Base-by-base conservation (phyloP, 2,888 invertebrate species). In the Tigriopus californicus region DNA sequence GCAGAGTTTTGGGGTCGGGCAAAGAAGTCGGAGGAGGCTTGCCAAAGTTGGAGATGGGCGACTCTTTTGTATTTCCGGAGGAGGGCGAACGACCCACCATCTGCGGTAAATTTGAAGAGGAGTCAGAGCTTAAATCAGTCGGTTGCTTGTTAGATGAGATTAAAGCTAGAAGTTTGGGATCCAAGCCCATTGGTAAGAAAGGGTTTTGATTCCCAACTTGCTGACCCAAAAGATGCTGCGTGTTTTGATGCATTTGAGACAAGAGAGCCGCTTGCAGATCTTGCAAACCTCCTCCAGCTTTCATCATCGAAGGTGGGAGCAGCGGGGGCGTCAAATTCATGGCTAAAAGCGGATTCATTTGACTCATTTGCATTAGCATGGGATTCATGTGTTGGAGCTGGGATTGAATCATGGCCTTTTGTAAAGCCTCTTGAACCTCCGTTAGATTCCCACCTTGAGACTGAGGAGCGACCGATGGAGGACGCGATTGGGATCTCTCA, bases 251-350 rank as follows among this genome's bases (percentile, higher is more conserved):
- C 49, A 49, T 18, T 22, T 49, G 49, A 33, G 33, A 33, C 33
- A 33, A 33, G 33, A 33, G 33, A 33, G 33, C 33, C 13, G 49
- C 15, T 22, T 20, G 22, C 49, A 49, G 13, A 22, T 49, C 49
- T 20, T 15, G 22, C 20, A 20, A 13, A 18, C 12, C 20, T 6
- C 20, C 20, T 3, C 49, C 49, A 44, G 46, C 15, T 22, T 49
- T 15, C 49, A 56, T 22, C n/a, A 56, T 20, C 10, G 20, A 22
- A 20, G 56, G 56, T 15, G 56, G 87, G 67, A 88, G 85, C 65
- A 89, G 72, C 1, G 92, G 91, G 22, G 92, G 91, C 68, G 91
- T 91, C 58, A 94, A 77, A 72, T 91, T 92, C 90, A 94, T 92
- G 42, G 91, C 88, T 20, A 90, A 90, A 62, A 90, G 73, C 48